phyloP scores from a whole-genome alignment of 2,113 vertebrate species.

The Eulacestoma nigropectus region DNA sequence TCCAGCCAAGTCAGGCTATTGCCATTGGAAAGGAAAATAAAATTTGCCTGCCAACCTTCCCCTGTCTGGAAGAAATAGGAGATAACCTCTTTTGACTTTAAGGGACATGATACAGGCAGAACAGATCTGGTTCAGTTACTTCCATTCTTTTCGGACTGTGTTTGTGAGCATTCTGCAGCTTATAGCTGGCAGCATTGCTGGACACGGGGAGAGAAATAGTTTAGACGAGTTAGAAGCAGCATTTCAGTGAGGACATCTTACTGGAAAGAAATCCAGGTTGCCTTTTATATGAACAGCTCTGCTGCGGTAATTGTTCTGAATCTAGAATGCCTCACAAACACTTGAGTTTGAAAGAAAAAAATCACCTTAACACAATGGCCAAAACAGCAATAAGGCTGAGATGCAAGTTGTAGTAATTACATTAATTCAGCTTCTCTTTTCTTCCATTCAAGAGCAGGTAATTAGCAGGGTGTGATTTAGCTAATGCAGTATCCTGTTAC shows the following conservation, averaged over 20 bases:
- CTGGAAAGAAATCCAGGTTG: not conserved
- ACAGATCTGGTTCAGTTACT: not conserved
- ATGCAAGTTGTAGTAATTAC: not conserved
- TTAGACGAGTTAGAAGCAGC: not conserved
- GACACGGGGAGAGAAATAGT: not conserved
- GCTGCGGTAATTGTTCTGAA: not conserved
- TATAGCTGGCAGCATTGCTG: not conserved
- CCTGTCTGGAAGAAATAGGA: not conserved
- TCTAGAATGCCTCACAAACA: not conserved
- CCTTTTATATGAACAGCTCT: not conserved
- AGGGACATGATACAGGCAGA: not conserved
- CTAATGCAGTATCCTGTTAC: not conserved
- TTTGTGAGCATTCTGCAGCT: not conserved
- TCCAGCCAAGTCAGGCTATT: not conserved
- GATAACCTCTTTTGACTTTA: not conserved
- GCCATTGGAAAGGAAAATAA: slow-evolving; percentile 16
- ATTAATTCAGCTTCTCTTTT: not conserved
- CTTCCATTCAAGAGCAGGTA: not conserved
- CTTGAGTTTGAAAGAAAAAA: not conserved
- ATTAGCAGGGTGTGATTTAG: not conserved
- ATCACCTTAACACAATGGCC: not conserved
- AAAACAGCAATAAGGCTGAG: not conserved
- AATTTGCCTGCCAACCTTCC: not conserved
- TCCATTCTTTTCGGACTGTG: not conserved
- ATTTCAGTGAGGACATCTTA: not conserved